A percentile compares a stretch with the other conserved stretches of the same genome.
Evolutionary conservation across 2,888 invertebrate genomes (phyloP).

Genomic region (Stomorhina lunata): DNA sequence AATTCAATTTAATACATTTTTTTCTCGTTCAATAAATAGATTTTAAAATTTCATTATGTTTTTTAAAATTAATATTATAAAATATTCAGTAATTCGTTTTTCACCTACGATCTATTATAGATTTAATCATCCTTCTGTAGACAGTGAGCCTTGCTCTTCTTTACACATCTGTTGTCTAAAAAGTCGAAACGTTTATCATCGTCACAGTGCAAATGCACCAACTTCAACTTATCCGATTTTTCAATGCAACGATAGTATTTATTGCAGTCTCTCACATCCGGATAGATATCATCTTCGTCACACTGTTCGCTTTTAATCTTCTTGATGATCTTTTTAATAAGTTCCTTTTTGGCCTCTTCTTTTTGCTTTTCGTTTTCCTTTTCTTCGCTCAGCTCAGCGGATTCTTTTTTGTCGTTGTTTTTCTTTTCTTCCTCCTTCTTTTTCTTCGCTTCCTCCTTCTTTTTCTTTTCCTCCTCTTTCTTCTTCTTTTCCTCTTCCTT

Average conservation of each 20-base stretch:
- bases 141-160: slow-evolving; percentile 68
- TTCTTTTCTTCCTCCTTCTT: slow-evolving; percentile 25
- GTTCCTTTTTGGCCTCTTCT: slow-evolving; percentile 63
- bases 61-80: background rate
- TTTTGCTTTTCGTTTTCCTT: slow-evolving; percentile 60
- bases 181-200: slow-evolving; percentile 72
- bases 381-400: slow-evolving; percentile 39
- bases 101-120: background rate
- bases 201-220: slow-evolving; percentile 71
- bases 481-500: slow-evolving; percentile 17
- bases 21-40: slow-evolving; percentile 19
- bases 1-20: background rate
- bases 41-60: background rate
- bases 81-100: background rate
- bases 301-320: slow-evolving; percentile 71
- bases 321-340: slow-evolving; percentile 71
- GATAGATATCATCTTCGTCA: slow-evolving; percentile 71
- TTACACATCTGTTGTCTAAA: slow-evolving; percentile 66
- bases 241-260: slow-evolving; percentile 74
- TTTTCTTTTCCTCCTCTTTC: slow-evolving; percentile 38
- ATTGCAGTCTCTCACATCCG: slow-evolving; percentile 73
- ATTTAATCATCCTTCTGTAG: slow-evolving; percentile 57
- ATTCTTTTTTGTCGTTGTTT: slow-evolving; percentile 9
- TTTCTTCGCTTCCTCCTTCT: slow-evolving; percentile 26
- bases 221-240: slow-evolving; percentile 69